Base-by-base conservation (phyloP, 2,797 vertebrate genomes). In the Lepilemur septentrionalis region DNA sequence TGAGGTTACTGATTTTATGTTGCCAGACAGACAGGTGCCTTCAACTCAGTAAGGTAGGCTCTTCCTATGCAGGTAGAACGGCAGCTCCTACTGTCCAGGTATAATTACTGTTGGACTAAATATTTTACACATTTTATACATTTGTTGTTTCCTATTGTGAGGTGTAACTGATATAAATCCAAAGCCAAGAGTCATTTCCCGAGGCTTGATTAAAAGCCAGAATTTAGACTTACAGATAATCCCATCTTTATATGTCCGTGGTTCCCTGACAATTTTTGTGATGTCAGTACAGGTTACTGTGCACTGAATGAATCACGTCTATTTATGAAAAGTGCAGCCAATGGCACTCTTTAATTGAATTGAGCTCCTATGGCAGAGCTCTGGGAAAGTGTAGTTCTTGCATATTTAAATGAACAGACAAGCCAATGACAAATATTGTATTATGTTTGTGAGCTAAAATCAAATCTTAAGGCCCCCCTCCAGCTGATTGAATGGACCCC, bases 391-490 rank as follows among this genome's bases (percentile, higher is more conserved):
- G 32, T 57, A 87, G 65, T 94, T 96, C 75, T 96, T 88, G 12
- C 85, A 97, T 97, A 96, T 95, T 98, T 91, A 97, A 96, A 93
- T 41, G 43, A 75, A 63, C n/a, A 73, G 83, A 88, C 80, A 97
- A 95, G 35, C 55, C 95, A 96, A 63, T 55, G 88, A 91, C 95
- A 98, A 98, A 96, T 80, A 94, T 20, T 84, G 15, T 46, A 73
- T 81, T 83, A 55, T 20, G 2, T 55, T 22, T 55, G 52, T 55
- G 52, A 55, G 22, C 20, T 22, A 55, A 55, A 55, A 55, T 55
- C 22, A 22, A 22, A 55, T 55, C 52, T 55, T 55, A 55, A 8
- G 52, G 2, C 52, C 52, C 52, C 6, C 7, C 20, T 22, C 52
- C 52, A 22, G 52, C 52, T 55, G 52, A 55, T 22, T 55, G 52